Percentiles rank a stretch among this genome's conserved stretches.
These are phyloP conservation scores for Cyclina sinensis DNA, from an alignment of 1,140 invertebrate species.

Conservation along the genomic window DNA sequence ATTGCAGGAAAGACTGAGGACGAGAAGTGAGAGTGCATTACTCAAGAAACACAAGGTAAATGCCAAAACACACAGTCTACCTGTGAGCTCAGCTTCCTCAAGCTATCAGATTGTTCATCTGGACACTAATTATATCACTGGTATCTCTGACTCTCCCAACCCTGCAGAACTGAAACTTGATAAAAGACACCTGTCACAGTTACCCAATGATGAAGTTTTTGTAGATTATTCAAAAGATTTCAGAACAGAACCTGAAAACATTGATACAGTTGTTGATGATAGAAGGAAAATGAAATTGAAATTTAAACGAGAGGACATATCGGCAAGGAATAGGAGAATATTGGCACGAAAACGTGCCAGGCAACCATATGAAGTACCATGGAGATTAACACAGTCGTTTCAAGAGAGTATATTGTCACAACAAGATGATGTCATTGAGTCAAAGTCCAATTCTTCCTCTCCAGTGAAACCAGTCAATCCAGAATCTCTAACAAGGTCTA, in stretches of 20 bases:
- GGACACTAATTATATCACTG: constrained; percentile 80
- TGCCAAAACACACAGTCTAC: constrained; percentile 24
- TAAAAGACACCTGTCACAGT: not conserved
- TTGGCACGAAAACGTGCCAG: constrained; percentile 70
- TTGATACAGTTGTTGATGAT: constrained; percentile 49
- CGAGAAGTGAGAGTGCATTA: constrained; percentile 66
- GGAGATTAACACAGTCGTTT: constrained; percentile 78
- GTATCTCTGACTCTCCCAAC: constrained; percentile 67
- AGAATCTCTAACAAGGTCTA: constrained; percentile 74
- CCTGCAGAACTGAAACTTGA: not conserved
- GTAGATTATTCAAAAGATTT: constrained; percentile 14
- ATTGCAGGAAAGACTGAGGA: constrained; percentile 71
- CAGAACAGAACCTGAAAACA: constrained; percentile 26
- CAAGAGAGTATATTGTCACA: constrained; percentile 68
- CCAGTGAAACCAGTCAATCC: constrained; percentile 74
- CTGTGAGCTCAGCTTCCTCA: constrained; percentile 10
- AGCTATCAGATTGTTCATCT: constrained; percentile 80
- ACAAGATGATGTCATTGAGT: constrained; percentile 60
- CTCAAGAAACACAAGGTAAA: constrained; percentile 28
- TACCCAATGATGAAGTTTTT: constrained; percentile 35
- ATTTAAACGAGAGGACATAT: constrained; percentile 65
- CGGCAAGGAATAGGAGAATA: constrained; percentile 51
- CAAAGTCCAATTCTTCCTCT: constrained; percentile 79
- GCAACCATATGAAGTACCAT: constrained; percentile 83
- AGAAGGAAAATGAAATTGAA: constrained; percentile 65